These are phyloP conservation scores for Macrochelys suwanniensis DNA, from an alignment of 2,797 vertebrate genomes.

Conservation along the genomic window DNA sequence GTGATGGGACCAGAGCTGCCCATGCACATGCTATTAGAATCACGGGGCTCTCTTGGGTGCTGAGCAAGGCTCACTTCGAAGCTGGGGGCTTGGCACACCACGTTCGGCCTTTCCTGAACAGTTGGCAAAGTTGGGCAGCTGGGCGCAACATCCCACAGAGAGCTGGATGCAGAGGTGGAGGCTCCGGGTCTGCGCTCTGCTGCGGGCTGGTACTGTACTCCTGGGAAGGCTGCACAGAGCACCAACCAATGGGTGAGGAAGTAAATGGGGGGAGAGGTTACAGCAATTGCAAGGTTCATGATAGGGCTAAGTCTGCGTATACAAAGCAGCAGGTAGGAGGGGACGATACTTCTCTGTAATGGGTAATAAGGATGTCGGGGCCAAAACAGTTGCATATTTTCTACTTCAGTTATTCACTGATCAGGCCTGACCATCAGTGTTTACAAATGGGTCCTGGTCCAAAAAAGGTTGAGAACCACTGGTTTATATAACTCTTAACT, in stretches of 20 bases:
- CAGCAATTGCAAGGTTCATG: neutral
- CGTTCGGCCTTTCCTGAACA: neutral
- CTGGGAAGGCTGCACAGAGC: neutral
- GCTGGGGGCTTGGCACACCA: neutral
- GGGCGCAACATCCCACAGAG: neutral
- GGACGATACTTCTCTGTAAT: neutral
- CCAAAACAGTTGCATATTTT: neutral
- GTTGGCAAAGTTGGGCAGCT: neutral
- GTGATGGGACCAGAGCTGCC: neutral
- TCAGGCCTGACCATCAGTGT: neutral
- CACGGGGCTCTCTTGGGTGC: too few species aligned
- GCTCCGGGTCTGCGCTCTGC: too few species aligned
- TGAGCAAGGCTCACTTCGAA: too few species aligned
- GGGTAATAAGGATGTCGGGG: neutral
- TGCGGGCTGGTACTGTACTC: neutral
- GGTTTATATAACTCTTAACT: neutral
- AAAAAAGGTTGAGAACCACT: neutral
- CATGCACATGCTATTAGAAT: neutral
- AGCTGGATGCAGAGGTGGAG: neutral
- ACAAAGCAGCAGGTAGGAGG: neutral
- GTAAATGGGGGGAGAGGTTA: neutral
- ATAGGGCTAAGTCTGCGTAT: neutral
- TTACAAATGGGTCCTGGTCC: neutral
- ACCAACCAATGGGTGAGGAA: neutral
- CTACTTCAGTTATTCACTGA: neutral